Percentiles rank a stretch among this genome's conserved stretches.
phyloP scores from a whole-genome alignment of 92 coral and sea anemone species.

The Plumapathes pennacea region DNA sequence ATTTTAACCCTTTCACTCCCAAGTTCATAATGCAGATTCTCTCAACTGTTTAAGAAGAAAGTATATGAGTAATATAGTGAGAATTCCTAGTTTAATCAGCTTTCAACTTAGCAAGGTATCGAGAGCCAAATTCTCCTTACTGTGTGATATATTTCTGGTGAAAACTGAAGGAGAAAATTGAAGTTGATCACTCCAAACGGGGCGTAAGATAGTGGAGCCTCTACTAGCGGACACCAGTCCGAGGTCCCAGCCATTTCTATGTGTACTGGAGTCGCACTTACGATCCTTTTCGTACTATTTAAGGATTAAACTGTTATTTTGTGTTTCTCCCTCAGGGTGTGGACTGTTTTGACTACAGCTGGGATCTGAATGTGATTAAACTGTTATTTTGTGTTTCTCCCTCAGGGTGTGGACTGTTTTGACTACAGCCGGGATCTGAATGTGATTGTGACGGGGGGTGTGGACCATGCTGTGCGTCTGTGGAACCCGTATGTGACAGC shows the following conservation, averaged over 20 bases:
- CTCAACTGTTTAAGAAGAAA: too few relatives aligned
- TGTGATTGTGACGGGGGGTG: conserved; percentile 89
- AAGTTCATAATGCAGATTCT: too few relatives aligned
- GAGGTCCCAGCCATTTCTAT: not conserved
- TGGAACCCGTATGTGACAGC: conserved; percentile 97
- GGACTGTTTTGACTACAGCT: conserved; percentile 86
- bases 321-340: conserved; percentile 58
- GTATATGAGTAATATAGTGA: too few relatives aligned
- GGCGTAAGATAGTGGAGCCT: too few relatives aligned
- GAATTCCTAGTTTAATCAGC: too few relatives aligned
- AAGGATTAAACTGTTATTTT: not conserved
- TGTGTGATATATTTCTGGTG: too few relatives aligned
- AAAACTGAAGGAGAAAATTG: too few relatives aligned
- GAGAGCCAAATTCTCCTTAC: too few relatives aligned
- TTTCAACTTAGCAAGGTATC: too few relatives aligned
- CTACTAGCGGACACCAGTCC: too few relatives aligned
- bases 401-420: conserved; percentile 92
- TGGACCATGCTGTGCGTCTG: conserved; percentile 92
- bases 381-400: not conserved
- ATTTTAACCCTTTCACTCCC: too few relatives aligned
- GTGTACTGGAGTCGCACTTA: not conserved
- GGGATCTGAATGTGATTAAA: conserved; percentile 62
- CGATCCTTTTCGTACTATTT: not conserved
- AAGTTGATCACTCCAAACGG: not conserved
- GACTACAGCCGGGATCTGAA: conserved; percentile 73